Percentiles rank a stretch among this genome's conserved stretches.
phyloP scores from a whole-genome alignment of 2,888 invertebrate species.

The Poecilobothrus nobilitatus region DNA sequence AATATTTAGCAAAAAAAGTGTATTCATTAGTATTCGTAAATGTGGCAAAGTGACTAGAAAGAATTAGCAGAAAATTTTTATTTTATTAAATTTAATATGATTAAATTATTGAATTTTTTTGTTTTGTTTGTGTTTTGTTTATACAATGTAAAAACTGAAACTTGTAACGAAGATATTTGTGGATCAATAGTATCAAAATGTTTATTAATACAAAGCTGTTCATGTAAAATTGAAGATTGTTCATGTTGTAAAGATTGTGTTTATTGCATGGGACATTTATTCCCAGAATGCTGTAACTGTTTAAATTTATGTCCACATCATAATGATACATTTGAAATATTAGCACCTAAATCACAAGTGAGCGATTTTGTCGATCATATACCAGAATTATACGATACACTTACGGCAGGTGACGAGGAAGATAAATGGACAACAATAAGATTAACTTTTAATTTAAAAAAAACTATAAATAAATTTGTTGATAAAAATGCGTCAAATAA shows the following conservation, averaged over 20 bases:
- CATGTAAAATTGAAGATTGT: slow-evolving; percentile 83
- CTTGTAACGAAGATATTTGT: slow-evolving; percentile 70
- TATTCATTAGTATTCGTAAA: too few relatives aligned
- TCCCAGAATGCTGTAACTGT: slow-evolving; percentile 63
- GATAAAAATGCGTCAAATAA: slow-evolving; percentile 24
- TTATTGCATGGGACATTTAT: slow-evolving; percentile 77
- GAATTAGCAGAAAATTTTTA: too few relatives aligned
- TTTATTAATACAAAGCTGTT: slow-evolving; percentile 87
- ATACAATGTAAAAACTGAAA: neutral
- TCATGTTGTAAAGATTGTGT: slow-evolving; percentile 88
- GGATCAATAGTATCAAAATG: slow-evolving; percentile 94
- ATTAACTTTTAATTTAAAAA: slow-evolving; percentile 24
- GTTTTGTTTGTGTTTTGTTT: too few relatives aligned
- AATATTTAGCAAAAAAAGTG: too few relatives aligned
- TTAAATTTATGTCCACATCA: slow-evolving; percentile 63
- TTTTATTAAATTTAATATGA: too few relatives aligned
- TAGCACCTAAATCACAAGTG: slow-evolving; percentile 67
- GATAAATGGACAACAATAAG: slow-evolving; percentile 36
- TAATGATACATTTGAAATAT: slow-evolving; percentile 42
- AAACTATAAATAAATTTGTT: slow-evolving; percentile 26
- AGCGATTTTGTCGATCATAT: slow-evolving; percentile 60
- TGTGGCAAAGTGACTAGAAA: too few relatives aligned
- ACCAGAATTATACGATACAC: slow-evolving; percentile 69
- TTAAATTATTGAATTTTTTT: too few relatives aligned
- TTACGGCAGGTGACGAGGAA: slow-evolving; percentile 49